Percentiles rank a stretch among this genome's conserved stretches.
Conservation (phyloP, 2,797 vertebrate species). For the Cynodonichthys magdalenae region DNA sequence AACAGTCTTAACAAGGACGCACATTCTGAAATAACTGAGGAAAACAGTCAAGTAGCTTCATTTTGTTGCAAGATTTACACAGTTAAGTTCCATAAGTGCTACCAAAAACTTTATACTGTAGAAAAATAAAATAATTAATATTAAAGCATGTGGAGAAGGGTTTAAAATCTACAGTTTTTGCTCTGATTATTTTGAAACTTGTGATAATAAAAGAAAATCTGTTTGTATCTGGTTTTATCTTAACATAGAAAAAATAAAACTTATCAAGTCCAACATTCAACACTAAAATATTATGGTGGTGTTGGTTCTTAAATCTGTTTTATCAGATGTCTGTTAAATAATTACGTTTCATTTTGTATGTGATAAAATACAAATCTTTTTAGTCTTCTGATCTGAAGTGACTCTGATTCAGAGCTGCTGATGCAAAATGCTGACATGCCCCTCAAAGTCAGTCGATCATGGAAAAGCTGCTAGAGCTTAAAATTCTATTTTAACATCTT, state of each 20-base stretch:
- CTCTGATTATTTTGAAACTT: no score
- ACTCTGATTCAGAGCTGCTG: conserved; percentile 29
- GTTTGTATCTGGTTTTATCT: no score
- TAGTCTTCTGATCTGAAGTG: conserved; percentile 4
- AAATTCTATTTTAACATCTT: conserved; percentile 68
- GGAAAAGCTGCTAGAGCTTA: conserved; percentile 62
- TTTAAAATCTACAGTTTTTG: no score
- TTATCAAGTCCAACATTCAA: background rate
- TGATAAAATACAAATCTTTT: conserved; percentile 25
- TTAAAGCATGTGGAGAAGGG: no score
- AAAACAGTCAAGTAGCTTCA: no score
- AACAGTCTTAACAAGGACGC: background rate
- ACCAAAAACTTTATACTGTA: no score
- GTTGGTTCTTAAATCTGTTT: background rate
- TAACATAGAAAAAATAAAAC: no score
- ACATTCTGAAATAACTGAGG: no score
- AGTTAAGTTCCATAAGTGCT: no score
- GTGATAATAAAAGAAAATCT: no score
- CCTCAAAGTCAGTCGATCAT: conserved; percentile 51
- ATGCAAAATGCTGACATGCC: conserved; percentile 14
- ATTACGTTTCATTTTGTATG: conserved; percentile 17
- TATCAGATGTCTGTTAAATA: background rate
- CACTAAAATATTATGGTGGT: background rate
- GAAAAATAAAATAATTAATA: no score
- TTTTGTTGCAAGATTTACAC: no score